Evolutionary conservation across 2,113 vertebrate species (phyloP).

Genomic region (Burhinus oedicnemus): DNA sequence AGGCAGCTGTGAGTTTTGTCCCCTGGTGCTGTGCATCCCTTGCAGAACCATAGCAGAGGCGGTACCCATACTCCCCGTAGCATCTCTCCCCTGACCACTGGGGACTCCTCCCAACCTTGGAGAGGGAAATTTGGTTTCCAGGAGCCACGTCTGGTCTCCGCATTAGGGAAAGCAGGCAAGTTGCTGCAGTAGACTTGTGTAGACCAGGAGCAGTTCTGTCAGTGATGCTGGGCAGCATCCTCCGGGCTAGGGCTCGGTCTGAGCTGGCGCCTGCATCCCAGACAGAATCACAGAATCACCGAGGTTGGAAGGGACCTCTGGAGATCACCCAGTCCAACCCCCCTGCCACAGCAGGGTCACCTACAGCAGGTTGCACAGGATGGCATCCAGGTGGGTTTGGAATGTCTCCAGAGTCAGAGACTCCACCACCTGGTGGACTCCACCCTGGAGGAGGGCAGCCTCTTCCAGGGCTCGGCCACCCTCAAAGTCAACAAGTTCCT

Average conservation of each 20-base stretch:
- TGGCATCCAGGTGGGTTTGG: too few species aligned
- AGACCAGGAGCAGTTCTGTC: not conserved
- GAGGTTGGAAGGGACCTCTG: too few species aligned
- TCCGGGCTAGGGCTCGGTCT: not conserved
- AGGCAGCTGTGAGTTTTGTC: not conserved
- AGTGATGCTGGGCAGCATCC: not conserved
- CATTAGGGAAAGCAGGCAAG: not conserved
- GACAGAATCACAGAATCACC: too few species aligned
- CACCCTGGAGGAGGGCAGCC: too few species aligned
- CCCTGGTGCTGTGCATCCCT: not conserved
- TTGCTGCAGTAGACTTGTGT: not conserved
- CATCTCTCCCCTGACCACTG: not conserved
- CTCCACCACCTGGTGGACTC: too few species aligned
- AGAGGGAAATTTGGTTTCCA: not conserved
- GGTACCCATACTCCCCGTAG: accelerated
- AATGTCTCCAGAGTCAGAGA: too few species aligned
- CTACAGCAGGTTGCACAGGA: too few species aligned
- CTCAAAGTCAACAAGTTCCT: too few species aligned
- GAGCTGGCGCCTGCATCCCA: too few species aligned
- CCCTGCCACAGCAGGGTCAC: too few species aligned
- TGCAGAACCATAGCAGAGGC: not conserved
- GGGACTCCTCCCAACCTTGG: not conserved
- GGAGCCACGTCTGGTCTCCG: not conserved
- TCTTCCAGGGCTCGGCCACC: too few species aligned
- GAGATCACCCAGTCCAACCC: too few species aligned